Percentiles rank a stretch among this genome's conserved stretches.
Conservation (phyloP, 1,140 invertebrate genomes). For the Listronotus oregonensis region DNA sequence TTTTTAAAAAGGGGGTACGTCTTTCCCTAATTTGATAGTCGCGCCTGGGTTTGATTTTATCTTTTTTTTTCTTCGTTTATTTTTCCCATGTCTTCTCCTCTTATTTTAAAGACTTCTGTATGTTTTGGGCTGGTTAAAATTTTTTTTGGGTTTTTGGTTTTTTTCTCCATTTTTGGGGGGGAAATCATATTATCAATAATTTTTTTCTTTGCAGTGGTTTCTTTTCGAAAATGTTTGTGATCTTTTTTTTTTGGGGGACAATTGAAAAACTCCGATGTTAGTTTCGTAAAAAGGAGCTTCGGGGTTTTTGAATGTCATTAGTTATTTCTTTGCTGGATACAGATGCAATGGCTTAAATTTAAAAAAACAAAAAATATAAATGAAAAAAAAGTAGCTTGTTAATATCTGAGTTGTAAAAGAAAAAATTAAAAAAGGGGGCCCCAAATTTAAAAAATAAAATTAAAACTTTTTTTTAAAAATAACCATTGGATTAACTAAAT, state of each 20-base stretch:
- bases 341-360: conserved; percentile 26
- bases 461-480: no score
- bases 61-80: conserved; percentile 13
- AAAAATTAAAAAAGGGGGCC: no score
- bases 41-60: neutral
- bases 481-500: no score
- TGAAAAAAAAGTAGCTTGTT: no score
- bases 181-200: neutral
- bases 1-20: neutral
- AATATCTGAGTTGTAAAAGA: no score
- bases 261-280: neutral
- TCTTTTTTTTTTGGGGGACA: neutral
- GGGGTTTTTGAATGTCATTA: conserved; percentile 29
- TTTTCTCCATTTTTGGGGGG: neutral
- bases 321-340: conserved; percentile 24
- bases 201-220: neutral
- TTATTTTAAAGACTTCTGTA: conserved; percentile 43
- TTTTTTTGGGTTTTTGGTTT: neutral
- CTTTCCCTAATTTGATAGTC: no score
- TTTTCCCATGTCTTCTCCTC: conserved; percentile 31
- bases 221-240: neutral
- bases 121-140: conserved; percentile 42
- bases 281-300: conserved; percentile 10
- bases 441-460: no score
- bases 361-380: no score